Evolutionary conservation across 2,888 invertebrate genomes (phyloP).

Genomic region (Drosophila antonietae): DNA sequence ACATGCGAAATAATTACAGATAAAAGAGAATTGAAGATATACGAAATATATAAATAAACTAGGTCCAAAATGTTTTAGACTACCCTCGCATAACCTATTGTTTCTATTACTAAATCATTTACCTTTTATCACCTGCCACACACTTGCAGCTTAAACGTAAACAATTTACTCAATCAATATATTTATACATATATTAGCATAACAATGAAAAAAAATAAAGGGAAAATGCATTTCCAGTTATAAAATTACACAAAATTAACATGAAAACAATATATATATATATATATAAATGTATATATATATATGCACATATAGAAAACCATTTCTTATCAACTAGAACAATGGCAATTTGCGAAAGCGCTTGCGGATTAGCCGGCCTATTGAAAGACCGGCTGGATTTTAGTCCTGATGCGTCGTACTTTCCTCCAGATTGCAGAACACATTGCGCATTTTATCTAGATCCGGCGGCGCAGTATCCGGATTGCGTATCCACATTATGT

Average conservation of each 20-base stretch:
- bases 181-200: conserved; percentile 52
- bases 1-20: too few relatives aligned
- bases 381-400: conserved; percentile 33
- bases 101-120: not conserved
- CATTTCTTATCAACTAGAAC: conserved; percentile 49
- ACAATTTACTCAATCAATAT: conserved; percentile 41
- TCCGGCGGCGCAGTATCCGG: conserved; percentile 82
- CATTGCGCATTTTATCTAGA: conserved; percentile 82
- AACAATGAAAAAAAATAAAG: conserved; percentile 55
- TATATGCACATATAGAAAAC: conserved; percentile 32
- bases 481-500: conserved; percentile 82
- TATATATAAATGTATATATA: conserved; percentile 20
- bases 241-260: conserved; percentile 60
- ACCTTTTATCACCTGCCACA: conserved; percentile 1
- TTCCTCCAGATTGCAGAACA: conserved; percentile 81
- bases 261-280: conserved; percentile 37
- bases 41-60: not conserved
- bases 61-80: not conserved
- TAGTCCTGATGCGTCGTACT: conserved; percentile 76
- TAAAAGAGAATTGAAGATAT: not conserved
- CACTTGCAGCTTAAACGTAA: not conserved
- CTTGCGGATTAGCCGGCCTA: conserved; percentile 28
- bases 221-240: conserved; percentile 58
- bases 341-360: conserved; percentile 62
- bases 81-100: not conserved